Conservation (phyloP, 2,888 invertebrate species). For the Nomada goodeniana region DNA sequence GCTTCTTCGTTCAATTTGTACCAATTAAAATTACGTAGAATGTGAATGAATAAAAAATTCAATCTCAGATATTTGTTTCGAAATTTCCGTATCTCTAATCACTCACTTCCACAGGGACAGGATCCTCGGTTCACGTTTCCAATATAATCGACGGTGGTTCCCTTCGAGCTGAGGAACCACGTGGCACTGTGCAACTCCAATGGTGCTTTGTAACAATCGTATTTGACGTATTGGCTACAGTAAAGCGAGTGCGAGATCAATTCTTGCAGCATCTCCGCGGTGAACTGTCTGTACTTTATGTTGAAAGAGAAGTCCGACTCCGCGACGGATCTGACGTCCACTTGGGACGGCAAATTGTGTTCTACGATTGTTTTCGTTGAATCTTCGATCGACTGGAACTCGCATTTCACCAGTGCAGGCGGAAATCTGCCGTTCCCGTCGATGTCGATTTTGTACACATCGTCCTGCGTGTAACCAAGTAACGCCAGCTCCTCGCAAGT, state of each 20-base stretch:
- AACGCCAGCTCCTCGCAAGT: slow-evolving; percentile 97
- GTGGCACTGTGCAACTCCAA: slow-evolving; percentile 94
- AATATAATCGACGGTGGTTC: slow-evolving; percentile 92
- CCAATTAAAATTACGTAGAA: too few relatives aligned
- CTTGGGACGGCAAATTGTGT: slow-evolving; percentile 95
- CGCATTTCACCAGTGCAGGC: slow-evolving; percentile 96
- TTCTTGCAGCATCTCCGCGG: slow-evolving; percentile 95
- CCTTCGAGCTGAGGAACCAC: slow-evolving; percentile 94
- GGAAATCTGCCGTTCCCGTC: slow-evolving; percentile 97
- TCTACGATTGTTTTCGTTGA: slow-evolving; percentile 95
- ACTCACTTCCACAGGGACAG: slow-evolving; percentile 86
- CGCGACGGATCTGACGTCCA: slow-evolving; percentile 92
- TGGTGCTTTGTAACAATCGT: slow-evolving; percentile 95
- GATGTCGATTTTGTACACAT: slow-evolving; percentile 96
- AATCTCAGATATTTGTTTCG: not conserved
- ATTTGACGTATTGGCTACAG: slow-evolving; percentile 95
- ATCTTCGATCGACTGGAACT: slow-evolving; percentile 94
- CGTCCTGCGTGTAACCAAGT: slow-evolving; percentile 94
- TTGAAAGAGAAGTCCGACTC: slow-evolving; percentile 93
- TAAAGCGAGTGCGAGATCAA: slow-evolving; percentile 94
- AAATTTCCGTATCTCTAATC: not conserved
- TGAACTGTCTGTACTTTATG: slow-evolving; percentile 95
- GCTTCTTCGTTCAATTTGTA: too few relatives aligned
- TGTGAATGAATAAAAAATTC: not conserved
- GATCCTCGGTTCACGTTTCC: slow-evolving; percentile 90